Evolutionary conservation across 2,113 vertebrate genomes (phyloP).

Genomic region (Oenanthe melanoleuca): DNA sequence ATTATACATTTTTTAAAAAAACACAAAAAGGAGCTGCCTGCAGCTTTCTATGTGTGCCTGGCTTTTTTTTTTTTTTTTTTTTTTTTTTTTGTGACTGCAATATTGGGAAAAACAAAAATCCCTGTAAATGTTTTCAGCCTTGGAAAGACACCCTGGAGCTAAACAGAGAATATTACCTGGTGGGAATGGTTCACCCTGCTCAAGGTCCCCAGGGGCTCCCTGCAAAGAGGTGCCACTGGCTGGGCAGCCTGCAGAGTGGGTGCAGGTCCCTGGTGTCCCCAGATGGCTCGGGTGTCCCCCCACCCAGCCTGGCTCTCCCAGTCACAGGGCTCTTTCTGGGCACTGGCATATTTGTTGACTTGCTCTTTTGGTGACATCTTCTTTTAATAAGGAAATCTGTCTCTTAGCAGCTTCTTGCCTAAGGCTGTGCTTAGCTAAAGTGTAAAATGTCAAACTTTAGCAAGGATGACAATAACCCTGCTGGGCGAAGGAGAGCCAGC

Average conservation of each 20-base stretch:
- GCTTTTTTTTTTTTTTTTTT: slow-evolving; percentile 6
- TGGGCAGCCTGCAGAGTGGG: not conserved
- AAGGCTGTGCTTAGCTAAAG: slow-evolving; percentile 78
- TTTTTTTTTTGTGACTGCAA: not conserved
- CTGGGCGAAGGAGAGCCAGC: slow-evolving; percentile 66
- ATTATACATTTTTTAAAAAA: not conserved
- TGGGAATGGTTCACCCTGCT: not conserved
- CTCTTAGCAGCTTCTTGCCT: slow-evolving; percentile 76
- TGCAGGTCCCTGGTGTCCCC: not conserved
- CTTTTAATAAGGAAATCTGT: slow-evolving; percentile 79
- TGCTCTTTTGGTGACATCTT: slow-evolving; percentile 80
- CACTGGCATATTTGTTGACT: slow-evolving; percentile 75
- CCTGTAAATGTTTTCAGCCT: slow-evolving; percentile 12
- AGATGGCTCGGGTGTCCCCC: not conserved
- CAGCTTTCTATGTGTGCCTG: slow-evolving; percentile 13
- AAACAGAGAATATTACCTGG: not conserved
- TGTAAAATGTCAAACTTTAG: slow-evolving; percentile 82
- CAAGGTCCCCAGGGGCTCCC: not conserved
- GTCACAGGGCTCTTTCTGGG: slow-evolving; percentile 52
- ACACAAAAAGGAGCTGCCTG: not conserved
- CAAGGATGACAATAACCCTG: slow-evolving; percentile 78
- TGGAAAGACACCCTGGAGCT: not conserved
- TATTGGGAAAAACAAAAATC: not conserved
- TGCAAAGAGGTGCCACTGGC: fast-evolving
- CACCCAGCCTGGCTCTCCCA: not conserved